Percentiles rank a stretch among this genome's conserved stretches.
phyloP scores from a whole-genome alignment of 2,888 invertebrate species.

The Flexamia atlantica region DNA sequence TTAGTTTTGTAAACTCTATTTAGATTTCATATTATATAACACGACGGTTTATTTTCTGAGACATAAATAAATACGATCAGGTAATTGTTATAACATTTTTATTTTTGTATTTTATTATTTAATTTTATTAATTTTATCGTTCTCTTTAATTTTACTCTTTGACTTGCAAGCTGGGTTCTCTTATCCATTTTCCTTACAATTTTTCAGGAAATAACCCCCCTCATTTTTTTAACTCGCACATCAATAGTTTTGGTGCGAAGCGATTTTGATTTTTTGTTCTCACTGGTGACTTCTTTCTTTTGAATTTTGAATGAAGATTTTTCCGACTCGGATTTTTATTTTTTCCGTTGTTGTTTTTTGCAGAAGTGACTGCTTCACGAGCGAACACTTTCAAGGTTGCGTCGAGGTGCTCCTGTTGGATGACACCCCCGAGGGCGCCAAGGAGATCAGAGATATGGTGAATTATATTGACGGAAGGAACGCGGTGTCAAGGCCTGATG shows the following conservation, averaged over 20 bases:
- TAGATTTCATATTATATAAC: too few relatives aligned
- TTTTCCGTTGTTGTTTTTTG: conserved; percentile 71
- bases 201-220: too few relatives aligned
- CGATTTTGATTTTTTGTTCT: conserved; percentile 39
- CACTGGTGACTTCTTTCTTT: conserved; percentile 63
- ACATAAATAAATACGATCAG: too few relatives aligned
- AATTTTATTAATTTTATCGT: background rate
- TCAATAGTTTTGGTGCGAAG: background rate
- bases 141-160: background rate
- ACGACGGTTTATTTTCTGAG: too few relatives aligned
- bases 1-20: too few relatives aligned
- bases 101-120: too few relatives aligned
- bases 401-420: conserved; percentile 87
- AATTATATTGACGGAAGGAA: too few relatives aligned
- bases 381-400: conserved; percentile 89
- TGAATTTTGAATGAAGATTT: conserved; percentile 59
- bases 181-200: background rate
- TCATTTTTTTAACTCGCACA: background rate
- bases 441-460: too few relatives aligned
- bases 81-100: too few relatives aligned
- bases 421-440: too few relatives aligned
- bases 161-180: background rate
- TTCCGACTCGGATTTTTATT: conserved; percentile 22
- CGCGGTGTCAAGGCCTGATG: too few relatives aligned
- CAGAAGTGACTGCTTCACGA: conserved; percentile 89